Conservation (phyloP, 2,888 invertebrate genomes). For the Elmis aenea region DNA sequence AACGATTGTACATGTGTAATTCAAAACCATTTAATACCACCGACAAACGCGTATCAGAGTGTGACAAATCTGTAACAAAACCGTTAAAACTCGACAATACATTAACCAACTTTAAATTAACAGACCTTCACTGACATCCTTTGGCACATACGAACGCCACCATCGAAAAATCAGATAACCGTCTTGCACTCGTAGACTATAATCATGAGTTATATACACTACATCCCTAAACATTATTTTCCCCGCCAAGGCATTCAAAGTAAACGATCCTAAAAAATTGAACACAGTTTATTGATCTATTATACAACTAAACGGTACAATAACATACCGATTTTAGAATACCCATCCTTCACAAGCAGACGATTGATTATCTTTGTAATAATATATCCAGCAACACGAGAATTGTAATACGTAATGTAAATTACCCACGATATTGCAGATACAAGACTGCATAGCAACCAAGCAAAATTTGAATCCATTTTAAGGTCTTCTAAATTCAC, state of each 20-base stretch:
- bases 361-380: constrained; percentile 84
- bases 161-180: constrained; percentile 96
- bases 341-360: constrained; percentile 79
- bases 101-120: too few relatives aligned
- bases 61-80: constrained; percentile 81
- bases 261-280: constrained; percentile 75
- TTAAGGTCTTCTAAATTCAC: constrained; percentile 58
- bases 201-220: constrained; percentile 90
- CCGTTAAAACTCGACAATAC: too few relatives aligned
- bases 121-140: constrained; percentile 93
- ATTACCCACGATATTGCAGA: constrained; percentile 87
- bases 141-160: constrained; percentile 95
- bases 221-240: constrained; percentile 98
- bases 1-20: constrained; percentile 91
- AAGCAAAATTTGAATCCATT: constrained; percentile 72
- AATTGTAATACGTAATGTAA: constrained; percentile 93
- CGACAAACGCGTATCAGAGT: constrained; percentile 87
- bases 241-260: constrained; percentile 91
- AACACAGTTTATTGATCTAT: constrained; percentile 4
- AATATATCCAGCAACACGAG: constrained; percentile 83
- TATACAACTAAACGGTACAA: neutral
- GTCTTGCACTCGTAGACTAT: constrained; percentile 87
- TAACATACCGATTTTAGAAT: constrained; percentile 78
- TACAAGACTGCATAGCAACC: constrained; percentile 74
- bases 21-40: constrained; percentile 92